Evolutionary conservation across 2,888 invertebrate species (phyloP), one percentile per base, ranked within the genome.

Genomic region (Stenotaenia linearis): DNA sequence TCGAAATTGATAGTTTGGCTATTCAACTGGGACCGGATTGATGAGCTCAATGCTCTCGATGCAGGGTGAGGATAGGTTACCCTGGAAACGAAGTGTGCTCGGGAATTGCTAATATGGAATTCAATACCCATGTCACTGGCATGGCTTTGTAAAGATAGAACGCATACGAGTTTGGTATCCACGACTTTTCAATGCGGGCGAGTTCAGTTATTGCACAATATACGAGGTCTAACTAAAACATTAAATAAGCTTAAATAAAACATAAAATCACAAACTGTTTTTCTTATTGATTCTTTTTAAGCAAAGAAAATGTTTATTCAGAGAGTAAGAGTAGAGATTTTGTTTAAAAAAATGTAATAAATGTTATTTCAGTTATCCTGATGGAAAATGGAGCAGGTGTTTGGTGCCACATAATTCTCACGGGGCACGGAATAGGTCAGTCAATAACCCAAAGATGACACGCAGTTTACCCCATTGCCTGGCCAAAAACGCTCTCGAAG

Each of bases 401-500:
- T 69, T 69, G 69, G 25, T n/a, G 69, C 25, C 9, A 28, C 28
- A n/a, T 28, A 69, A 69, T 69, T 69, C 69, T 69, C 69, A 69
- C 12, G 28, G 69, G 69, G 69, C 69, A 69, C 69, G 10, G 69
- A 28, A 69, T 69, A 69, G 69, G 69, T 69, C 69, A 69, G 69
- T 69, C 69, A 69, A 69, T 69, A 69, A 69, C 69, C 69, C 69
- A 69, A 69, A 69, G 69, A 69, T 28, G 69, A 69, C 69, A 69
- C 15, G n/a, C 69, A 28, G 50, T 50, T 50, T 50, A 18, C n/a
- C 50, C 1, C 7, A 18, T 50, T 50, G 50, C 18, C 18, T 50
- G 21, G 18, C 1, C 50, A 50, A 50, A 50, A 50, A 50, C 21
- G 18, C 18, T 50, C 0, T 32, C n/a, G n/a, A 40, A 40, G 40